Conservation (phyloP, 2,888 invertebrate species). For the Tetanocera ferruginea region DNA sequence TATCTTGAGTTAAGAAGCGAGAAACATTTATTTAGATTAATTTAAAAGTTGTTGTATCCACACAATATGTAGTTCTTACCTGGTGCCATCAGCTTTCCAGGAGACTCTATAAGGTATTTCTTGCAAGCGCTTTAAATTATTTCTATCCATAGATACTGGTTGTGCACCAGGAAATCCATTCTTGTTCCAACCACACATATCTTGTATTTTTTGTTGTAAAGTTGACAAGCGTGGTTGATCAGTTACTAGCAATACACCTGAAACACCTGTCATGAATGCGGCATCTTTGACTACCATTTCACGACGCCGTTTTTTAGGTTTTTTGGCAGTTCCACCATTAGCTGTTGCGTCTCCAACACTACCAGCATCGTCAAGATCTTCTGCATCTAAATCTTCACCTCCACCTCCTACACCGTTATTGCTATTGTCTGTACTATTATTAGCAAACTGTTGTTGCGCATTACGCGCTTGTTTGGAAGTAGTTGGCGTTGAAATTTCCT, state of each 20-base stretch:
- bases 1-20: conserved; percentile 73
- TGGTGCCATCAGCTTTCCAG: conserved; percentile 99
- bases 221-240: conserved; percentile 74
- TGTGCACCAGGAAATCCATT: conserved; percentile 96
- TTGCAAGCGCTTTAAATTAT: conserved; percentile 82
- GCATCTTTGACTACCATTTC: conserved; percentile 76
- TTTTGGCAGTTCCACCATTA: conserved; percentile 11
- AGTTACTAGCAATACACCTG: conserved; percentile 80
- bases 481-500: conserved; percentile 50
- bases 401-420: conserved; percentile 44
- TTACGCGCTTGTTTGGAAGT: conserved; percentile 52
- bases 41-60: background rate
- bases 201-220: conserved; percentile 82
- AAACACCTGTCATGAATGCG: conserved; percentile 88
- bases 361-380: conserved; percentile 31
- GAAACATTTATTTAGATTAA: background rate
- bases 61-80: conserved; percentile 71
- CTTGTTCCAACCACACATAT: conserved; percentile 84
- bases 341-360: conserved; percentile 43
- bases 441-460: conserved; percentile 35
- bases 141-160: conserved; percentile 94
- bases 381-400: conserved; percentile 33
- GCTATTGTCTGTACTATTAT: conserved; percentile 29
- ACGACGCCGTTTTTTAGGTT: conserved; percentile 70
- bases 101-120: conserved; percentile 93